These are phyloP conservation scores for Arrhamphus sclerolepis DNA, from an alignment of 2,797 vertebrate genomes.

Conservation along the genomic window DNA sequence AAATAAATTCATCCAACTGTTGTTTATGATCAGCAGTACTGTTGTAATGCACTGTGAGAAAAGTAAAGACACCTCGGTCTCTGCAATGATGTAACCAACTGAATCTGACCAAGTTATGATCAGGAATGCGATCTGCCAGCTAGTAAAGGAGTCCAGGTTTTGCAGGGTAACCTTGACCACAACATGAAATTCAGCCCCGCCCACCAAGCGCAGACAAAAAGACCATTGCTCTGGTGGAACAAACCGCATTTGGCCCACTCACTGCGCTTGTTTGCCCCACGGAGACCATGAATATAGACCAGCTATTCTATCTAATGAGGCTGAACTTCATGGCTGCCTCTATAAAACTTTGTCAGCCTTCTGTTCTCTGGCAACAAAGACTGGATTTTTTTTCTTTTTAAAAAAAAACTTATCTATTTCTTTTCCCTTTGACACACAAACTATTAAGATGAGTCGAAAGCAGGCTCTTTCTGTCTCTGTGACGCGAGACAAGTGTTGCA, in stretches of 20 bases:
- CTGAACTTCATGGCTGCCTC: constrained; percentile 78
- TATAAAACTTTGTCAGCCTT: constrained; percentile 79
- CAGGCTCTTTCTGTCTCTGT: constrained; percentile 62
- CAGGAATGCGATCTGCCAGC: constrained; percentile 19
- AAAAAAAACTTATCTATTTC: constrained; percentile 62
- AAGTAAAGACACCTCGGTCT: no score
- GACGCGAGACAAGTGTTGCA: constrained; percentile 66
- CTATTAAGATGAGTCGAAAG: constrained; percentile 67
- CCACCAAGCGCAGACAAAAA: constrained; percentile 65
- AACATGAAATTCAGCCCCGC: constrained; percentile 52
- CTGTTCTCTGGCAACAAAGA: constrained; percentile 79
- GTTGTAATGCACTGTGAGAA: no score
- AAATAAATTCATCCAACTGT: no score
- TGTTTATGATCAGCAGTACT: no score
- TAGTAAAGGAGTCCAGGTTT: constrained; percentile 51
- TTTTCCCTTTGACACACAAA: constrained; percentile 66
- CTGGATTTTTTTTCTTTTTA: constrained; percentile 67
- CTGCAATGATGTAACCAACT: no score
- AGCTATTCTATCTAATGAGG: constrained; percentile 80
- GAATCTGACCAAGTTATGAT: no score
- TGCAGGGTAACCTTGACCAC: constrained; percentile 35
- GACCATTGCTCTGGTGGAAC: constrained; percentile 65
- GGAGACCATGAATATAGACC: constrained; percentile 81
- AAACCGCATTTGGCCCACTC: constrained; percentile 72
- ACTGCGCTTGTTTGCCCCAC: constrained; percentile 69